Percentiles rank a stretch among this genome's conserved stretches.
phyloP scores from a whole-genome alignment of 2,797 vertebrate species.

The Morelia viridis region DNA sequence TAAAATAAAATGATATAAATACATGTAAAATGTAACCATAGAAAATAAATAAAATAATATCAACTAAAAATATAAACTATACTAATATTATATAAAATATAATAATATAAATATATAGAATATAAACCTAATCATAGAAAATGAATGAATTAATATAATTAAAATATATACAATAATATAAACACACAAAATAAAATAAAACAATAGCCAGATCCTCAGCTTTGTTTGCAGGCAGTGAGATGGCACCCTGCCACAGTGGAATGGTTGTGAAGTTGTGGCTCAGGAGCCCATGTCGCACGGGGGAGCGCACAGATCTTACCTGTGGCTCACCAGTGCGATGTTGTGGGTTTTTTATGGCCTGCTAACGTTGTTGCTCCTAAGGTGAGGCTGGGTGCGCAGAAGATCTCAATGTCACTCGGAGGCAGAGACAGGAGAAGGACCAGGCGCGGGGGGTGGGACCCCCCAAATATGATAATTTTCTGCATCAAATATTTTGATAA shows the following conservation, averaged over 20 bases:
- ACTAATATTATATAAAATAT: background rate
- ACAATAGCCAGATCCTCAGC: background rate
- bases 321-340: background rate
- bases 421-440: slow-evolving; percentile 44
- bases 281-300: no score
- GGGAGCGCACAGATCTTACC: background rate
- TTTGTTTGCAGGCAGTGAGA: background rate
- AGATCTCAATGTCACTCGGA: slow-evolving; percentile 69
- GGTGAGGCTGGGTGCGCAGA: slow-evolving; percentile 46
- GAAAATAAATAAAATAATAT: background rate
- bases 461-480: slow-evolving; percentile 86
- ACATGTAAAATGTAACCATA: no score
- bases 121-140: no score
- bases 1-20: background rate
- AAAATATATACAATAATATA: no score
- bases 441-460: slow-evolving; percentile 65
- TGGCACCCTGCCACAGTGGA: background rate
- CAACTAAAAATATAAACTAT: background rate
- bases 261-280: background rate
- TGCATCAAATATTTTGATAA: slow-evolving; percentile 91
- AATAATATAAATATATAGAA: no score
- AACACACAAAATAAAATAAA: no score
- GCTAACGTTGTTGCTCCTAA: slow-evolving; percentile 51
- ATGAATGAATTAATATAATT: no score
- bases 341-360: slow-evolving; percentile 6